These are phyloP conservation scores for Furnarius figulus DNA, from an alignment of 2,113 vertebrate genomes.

Conservation along the genomic window DNA sequence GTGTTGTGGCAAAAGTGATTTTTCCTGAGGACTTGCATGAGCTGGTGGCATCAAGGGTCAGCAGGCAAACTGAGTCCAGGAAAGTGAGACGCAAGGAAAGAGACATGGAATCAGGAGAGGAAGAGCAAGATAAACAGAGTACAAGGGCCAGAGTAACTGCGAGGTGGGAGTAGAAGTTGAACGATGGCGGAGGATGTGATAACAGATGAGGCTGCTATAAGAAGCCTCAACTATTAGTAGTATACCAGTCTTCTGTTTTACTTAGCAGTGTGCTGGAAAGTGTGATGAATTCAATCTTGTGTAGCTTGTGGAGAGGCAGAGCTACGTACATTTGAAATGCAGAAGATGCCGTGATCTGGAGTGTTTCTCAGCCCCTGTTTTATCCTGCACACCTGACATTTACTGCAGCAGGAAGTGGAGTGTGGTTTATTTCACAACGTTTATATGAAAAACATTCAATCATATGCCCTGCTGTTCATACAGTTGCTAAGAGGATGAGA, in stretches of 20 bases:
- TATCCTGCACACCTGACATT: constrained; percentile 38
- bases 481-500: constrained; percentile 47
- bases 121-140: constrained; percentile 47
- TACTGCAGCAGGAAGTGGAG: constrained; percentile 13
- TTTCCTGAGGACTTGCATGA: not conserved
- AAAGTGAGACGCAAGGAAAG: not conserved
- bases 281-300: not conserved
- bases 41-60: not conserved
- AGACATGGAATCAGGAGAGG: not conserved
- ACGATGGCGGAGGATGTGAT: constrained; percentile 22
- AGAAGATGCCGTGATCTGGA: not conserved
- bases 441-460: constrained; percentile 43
- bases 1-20: not conserved
- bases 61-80: not conserved
- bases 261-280: constrained; percentile 27
- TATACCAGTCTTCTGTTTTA: constrained; percentile 45
- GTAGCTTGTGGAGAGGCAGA: not conserved
- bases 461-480: constrained; percentile 19
- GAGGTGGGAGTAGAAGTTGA: constrained; percentile 39
- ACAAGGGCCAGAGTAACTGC: constrained; percentile 26
- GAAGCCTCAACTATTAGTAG: constrained; percentile 50
- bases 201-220: constrained; percentile 59
- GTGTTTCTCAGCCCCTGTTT: not conserved
- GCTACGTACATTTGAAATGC: not conserved
- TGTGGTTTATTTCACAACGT: constrained; percentile 8